phyloP scores from a whole-genome alignment of 2,113 vertebrate species.

The Cynocephalus volans region DNA sequence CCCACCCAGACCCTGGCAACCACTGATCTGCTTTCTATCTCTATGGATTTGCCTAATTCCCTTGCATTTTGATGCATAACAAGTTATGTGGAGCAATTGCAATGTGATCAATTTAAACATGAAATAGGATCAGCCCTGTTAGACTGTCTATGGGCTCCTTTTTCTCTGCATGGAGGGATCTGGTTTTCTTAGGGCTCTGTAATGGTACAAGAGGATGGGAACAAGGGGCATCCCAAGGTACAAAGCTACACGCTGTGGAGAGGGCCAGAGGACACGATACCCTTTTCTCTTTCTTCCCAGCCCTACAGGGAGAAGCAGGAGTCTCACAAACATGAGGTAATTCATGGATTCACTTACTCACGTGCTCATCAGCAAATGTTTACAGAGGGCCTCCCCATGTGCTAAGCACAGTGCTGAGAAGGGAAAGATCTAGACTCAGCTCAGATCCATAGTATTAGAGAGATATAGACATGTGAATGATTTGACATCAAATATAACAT shows the following conservation, averaged over 20 bases:
- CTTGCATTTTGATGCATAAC: background rate
- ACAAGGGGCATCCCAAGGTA: fast-evolving
- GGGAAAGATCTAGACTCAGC: fast-evolving
- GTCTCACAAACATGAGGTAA: background rate
- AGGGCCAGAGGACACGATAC: fast-evolving
- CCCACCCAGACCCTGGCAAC: background rate
- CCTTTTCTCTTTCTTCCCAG: background rate
- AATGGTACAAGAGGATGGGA: fast-evolving
- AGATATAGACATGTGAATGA: background rate
- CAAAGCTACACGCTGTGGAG: background rate
- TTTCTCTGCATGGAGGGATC: background rate
- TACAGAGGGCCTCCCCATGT: fast-evolving
- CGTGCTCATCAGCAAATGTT: background rate
- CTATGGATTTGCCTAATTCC: background rate
- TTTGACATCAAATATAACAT: fast-evolving
- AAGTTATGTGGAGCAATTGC: background rate
- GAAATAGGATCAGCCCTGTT: background rate
- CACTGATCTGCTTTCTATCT: background rate
- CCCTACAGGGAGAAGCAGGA: background rate
- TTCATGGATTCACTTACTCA: background rate
- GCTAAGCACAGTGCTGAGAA: background rate
- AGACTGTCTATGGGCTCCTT: background rate
- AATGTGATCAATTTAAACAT: background rate
- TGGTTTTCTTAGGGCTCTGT: fast-evolving
- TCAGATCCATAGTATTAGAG: fast-evolving